These are phyloP conservation scores for Zaprionus ornatus DNA, from an alignment of 1,140 invertebrate genomes.

Conservation along the genomic window DNA sequence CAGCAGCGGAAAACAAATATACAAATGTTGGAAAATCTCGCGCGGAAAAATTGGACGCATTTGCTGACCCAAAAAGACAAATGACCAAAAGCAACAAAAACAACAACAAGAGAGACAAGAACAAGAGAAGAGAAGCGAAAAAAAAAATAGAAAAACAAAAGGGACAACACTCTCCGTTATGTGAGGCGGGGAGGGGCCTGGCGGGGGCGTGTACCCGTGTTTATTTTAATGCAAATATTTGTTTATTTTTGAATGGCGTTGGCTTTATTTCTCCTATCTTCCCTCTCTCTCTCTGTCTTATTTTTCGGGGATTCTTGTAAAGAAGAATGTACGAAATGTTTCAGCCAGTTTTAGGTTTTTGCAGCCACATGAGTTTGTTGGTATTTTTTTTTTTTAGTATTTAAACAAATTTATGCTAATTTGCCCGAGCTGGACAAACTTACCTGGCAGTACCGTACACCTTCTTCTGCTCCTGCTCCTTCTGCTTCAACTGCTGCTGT, in stretches of 20 bases:
- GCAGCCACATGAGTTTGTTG: background rate
- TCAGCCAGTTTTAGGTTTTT: background rate
- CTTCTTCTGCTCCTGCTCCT: background rate
- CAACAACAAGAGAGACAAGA: constrained; percentile 10
- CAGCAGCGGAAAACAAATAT: constrained; percentile 35
- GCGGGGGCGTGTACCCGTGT: constrained; percentile 42
- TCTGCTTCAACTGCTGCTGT: background rate
- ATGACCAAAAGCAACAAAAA: constrained; percentile 41
- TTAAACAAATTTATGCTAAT: constrained; percentile 1
- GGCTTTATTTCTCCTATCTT: background rate
- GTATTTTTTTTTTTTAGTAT: background rate
- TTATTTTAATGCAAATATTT: constrained; percentile 79
- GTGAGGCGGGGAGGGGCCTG: background rate
- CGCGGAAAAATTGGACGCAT: constrained; percentile 65
- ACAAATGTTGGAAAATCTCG: constrained; percentile 52
- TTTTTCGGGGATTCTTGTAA: constrained; percentile 17
- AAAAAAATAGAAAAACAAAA: constrained; percentile 44
- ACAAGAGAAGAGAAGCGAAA: constrained; percentile 15
- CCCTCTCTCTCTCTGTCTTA: background rate
- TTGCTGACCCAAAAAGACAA: constrained; percentile 75
- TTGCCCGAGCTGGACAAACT: background rate
- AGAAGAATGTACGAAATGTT: constrained; percentile 26
- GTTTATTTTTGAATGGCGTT: constrained; percentile 67
- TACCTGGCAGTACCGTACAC: background rate
- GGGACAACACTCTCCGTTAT: constrained; percentile 40